Conservation (phyloP, 2,113 vertebrate species). For the Acrocephalus kingi region DNA sequence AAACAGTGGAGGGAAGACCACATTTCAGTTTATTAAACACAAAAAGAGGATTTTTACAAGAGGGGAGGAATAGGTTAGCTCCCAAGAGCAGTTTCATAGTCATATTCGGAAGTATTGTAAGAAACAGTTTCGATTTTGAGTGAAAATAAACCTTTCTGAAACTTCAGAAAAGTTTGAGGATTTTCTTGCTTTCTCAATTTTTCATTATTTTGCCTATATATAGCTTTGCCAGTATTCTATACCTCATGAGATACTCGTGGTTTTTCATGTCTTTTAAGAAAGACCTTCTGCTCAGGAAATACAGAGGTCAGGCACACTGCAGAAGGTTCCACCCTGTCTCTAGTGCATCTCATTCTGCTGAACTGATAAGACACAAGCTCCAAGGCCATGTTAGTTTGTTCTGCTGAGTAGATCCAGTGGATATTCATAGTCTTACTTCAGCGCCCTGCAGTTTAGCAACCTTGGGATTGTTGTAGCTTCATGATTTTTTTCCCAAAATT, state of each 20-base stretch:
- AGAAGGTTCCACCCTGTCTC: neutral
- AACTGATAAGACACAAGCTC: neutral
- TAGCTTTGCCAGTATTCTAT: neutral
- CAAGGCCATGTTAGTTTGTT: neutral
- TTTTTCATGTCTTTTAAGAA: neutral
- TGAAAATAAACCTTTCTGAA: slow-evolving; percentile 15
- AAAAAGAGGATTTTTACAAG: neutral
- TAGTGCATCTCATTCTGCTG: neutral
- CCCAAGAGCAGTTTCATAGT: neutral
- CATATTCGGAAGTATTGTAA: neutral
- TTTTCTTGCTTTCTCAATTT: neutral
- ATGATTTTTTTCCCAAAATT: neutral
- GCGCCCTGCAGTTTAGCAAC: neutral
- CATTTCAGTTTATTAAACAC: neutral
- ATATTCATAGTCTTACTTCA: neutral
- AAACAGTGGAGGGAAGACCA: neutral
- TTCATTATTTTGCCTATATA: neutral
- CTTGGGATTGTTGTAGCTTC: neutral
- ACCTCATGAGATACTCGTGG: neutral
- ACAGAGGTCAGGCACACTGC: fast-evolving
- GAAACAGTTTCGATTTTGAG: neutral
- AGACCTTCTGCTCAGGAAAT: neutral
- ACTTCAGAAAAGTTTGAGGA: neutral
- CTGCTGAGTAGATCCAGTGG: neutral
- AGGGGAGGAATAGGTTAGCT: neutral